Evolutionary conservation across 2,888 invertebrate species (phyloP), one percentile per base, ranked within the genome.

Genomic region (Aspidiotus rigidus): DNA sequence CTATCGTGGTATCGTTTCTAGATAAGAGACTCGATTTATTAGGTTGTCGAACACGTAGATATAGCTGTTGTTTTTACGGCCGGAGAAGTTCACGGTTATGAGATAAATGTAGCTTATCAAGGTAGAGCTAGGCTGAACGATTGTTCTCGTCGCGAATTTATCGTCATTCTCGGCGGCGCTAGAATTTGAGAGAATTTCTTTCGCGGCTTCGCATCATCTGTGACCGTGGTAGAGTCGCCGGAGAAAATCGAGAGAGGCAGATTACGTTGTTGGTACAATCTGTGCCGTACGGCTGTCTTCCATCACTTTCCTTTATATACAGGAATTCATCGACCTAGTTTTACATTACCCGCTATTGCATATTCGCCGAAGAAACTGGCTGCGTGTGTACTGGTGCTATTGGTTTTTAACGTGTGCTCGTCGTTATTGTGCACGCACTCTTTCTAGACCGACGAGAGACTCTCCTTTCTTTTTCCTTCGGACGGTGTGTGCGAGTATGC

Each of bases 321-420:
- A 28, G 28, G 64, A 64, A 64, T 64, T 64, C 64, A 57, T 64
- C 64, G 64, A 64, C 64, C 64, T 56, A 64, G 64, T 64, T 64
- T 64, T 57, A 56, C 64, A 64, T 53, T 41, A 41, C 64, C 28
- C 28, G 28, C 28, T 28, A 28, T 28, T 28, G 28, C 28, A 28
- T 28, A 28, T 42, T 3, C n/a, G 7, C 13, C 13, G 16, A 15
- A 49, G 15, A 62, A 49, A 49, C 8, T 28, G 41, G 62, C 28
- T 28, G 28, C 28, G 28, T 28, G 28, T 28, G 28, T 28, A 28
- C 28, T 28, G 28, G 28, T 28, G 28, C 28, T 28, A 28, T 28
- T 5, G 28, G 28, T 28, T 28, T 28, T 28, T 28, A 28, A 28
- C 53, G 17, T 13, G n/a, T 11, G 16, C 7, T n/a, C 15, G 62